These are phyloP conservation scores for Xerus inauris DNA, from an alignment of 2,113 vertebrate species.

Conservation along the genomic window DNA sequence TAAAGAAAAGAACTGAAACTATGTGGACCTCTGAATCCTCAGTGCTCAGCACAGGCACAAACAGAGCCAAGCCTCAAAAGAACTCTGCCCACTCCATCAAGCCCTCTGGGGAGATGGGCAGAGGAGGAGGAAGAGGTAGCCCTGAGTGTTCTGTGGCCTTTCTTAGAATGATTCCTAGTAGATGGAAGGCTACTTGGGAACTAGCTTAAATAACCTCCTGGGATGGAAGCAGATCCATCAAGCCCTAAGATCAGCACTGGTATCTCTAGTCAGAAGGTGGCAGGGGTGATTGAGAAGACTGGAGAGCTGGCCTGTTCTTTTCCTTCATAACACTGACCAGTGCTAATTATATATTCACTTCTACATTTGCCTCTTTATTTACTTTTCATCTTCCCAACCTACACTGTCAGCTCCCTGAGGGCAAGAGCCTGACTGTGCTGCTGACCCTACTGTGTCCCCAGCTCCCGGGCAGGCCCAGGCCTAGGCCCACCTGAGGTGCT, in stretches of 20 bases:
- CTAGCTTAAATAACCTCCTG: neutral
- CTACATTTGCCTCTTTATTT: neutral
- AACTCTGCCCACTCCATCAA: neutral
- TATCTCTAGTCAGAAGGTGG: neutral
- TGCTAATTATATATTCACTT: neutral
- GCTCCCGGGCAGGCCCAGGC: too few species aligned
- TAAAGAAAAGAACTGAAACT: neutral
- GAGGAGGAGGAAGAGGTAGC: too few species aligned
- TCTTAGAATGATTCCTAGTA: neutral
- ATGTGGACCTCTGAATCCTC: neutral
- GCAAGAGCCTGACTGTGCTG: neutral
- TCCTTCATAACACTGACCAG: neutral
- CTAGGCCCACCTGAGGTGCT: neutral
- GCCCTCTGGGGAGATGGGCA: neutral
- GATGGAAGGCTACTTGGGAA: too few species aligned
- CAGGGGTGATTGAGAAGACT: neutral
- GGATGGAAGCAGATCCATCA: neutral
- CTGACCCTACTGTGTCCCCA: neutral
- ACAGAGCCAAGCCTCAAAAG: neutral
- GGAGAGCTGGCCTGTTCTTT: neutral
- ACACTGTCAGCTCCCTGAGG: neutral
- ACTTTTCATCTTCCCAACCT: neutral
- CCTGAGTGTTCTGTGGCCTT: neutral
- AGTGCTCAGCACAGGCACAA: neutral
- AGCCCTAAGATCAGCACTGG: fast-evolving